Evolutionary conservation across 35 echinoderm and acorn worm genomes (phyloP).

Genomic region (Heliocidaris tuberculata): DNA sequence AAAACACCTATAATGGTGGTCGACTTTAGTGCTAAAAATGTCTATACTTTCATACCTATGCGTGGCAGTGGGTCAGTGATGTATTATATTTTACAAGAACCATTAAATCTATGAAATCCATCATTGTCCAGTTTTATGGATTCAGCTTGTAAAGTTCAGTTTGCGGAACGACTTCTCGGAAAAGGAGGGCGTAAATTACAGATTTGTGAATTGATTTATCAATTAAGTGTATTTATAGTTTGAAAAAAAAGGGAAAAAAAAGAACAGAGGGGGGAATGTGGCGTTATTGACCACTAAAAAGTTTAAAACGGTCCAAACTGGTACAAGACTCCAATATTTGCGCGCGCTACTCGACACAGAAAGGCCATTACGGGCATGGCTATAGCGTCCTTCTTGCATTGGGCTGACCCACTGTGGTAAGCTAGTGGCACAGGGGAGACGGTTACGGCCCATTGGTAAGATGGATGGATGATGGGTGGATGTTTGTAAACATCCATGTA

Average conservation of each 20-base stretch:
- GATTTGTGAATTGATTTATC: too few relatives aligned
- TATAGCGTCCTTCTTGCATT: neutral
- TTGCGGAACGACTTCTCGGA: neutral
- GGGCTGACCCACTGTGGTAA: neutral
- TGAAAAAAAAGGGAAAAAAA: too few relatives aligned
- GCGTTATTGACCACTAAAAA: too few relatives aligned
- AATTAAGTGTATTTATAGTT: too few relatives aligned
- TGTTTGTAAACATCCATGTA: constrained; percentile 42
- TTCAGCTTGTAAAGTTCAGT: neutral
- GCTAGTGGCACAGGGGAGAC: neutral
- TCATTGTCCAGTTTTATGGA: neutral
- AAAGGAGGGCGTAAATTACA: neutral
- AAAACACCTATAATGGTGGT: too few relatives aligned
- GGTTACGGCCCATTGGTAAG: neutral
- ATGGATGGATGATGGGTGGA: constrained; percentile 12
- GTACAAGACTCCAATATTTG: neutral
- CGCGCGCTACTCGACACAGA: neutral
- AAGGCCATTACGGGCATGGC: neutral
- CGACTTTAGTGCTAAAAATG: too few relatives aligned
- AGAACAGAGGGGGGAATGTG: too few relatives aligned
- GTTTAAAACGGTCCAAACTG: too few relatives aligned
- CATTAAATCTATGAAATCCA: neutral
- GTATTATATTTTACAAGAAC: too few relatives aligned
- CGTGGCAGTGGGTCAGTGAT: too few relatives aligned
- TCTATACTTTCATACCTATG: too few relatives aligned